Base-by-base conservation (phyloP, 2,888 invertebrate genomes). In the Aleiodes alternator region DNA sequence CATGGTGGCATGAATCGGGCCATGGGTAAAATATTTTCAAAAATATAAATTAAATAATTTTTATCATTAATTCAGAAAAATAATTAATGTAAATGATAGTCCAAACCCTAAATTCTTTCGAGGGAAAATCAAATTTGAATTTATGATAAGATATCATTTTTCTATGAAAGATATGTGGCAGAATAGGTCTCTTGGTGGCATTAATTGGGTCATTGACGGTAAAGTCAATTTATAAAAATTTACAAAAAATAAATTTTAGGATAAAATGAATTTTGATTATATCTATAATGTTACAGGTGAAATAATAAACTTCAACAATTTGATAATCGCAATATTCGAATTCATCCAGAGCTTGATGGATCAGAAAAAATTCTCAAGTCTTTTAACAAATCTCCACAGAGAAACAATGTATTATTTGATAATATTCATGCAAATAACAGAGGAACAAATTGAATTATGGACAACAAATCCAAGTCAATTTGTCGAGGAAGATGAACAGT, bases 371-470 rank as follows among this genome's bases (percentile, higher is more conserved):
- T 92, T 93, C 79, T 90, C 92, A 8, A 89, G 89, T 72, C 90
- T 91, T 9, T 90, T 94, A 11, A 92, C 92, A 81, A 92, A 92
- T 82, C 92, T 93, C 0, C 85, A 94, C 68, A 90, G 92, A 29
- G 93, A 94, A 84, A 89, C 94, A 8, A 90, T 94, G 75, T 94
- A 94, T 83, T 93, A 94, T 77, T 90, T 93, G 64, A 91, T 94
- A 69, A 90, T 93, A 16, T 94, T 94, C 82, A 93, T 94, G 91
- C 94, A 94, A 90, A 93, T 94, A 73, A 93, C 93, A 0, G 92
- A 93, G 79, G 93, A 94, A 78, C 94, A 94, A 90, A 91, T 92
- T 55, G 91, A 92, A 77, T 86, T 91, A 53, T 94, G 94, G 94
- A 90, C 90, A 56, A 90, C 90, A 23, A 93, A 92, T 88, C 92